Evolutionary conservation across 2,113 vertebrate species (phyloP).

Genomic region (Vidua macroura): DNA sequence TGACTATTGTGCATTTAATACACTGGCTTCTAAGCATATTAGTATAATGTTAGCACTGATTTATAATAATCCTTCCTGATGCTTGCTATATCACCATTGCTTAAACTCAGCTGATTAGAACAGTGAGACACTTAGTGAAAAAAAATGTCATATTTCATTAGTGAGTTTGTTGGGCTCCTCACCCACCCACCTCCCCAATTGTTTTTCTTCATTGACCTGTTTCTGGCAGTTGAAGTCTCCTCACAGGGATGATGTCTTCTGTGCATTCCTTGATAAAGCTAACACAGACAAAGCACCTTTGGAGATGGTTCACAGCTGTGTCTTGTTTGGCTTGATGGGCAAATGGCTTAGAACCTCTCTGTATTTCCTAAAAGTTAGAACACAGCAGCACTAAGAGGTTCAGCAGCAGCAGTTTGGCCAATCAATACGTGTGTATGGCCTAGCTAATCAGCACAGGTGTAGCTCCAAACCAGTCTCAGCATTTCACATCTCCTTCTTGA

Average conservation of each 20-base stretch:
- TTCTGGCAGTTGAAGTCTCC: neutral
- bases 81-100: neutral
- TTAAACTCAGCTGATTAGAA: neutral
- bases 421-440: neutral
- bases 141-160: fast-evolving
- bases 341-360: neutral
- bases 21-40: neutral
- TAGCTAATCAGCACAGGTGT: neutral
- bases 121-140: neutral
- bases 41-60: neutral
- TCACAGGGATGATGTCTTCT: neutral
- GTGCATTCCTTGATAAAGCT: neutral
- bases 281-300: neutral
- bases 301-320: neutral
- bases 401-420: neutral
- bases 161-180: neutral
- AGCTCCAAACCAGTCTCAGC: neutral
- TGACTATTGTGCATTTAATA: neutral
- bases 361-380: neutral
- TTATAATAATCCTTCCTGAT: neutral
- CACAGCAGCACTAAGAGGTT: neutral
- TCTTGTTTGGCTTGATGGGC: neutral
- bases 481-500: neutral
- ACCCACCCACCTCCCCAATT: fast-evolving
- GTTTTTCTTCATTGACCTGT: neutral